Evolutionary conservation across 2,888 invertebrate species (phyloP).

Genomic region (Leptinotarsa haldemani): DNA sequence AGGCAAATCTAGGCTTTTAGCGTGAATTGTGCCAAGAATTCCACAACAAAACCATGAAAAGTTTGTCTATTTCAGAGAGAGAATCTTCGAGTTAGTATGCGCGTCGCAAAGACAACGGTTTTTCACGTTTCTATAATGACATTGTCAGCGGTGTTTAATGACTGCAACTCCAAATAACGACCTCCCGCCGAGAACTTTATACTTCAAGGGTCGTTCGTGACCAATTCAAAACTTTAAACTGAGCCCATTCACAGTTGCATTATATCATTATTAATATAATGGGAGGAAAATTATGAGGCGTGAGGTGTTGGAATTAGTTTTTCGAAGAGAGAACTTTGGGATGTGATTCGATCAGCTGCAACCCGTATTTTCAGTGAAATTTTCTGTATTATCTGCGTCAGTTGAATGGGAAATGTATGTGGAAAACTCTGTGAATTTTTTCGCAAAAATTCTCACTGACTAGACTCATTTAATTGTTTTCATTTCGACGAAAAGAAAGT

Average conservation of each 20-base stretch:
- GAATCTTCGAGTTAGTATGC: constrained; percentile 28
- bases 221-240: constrained; percentile 24
- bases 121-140: constrained; percentile 48
- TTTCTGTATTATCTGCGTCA: too few species aligned
- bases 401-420: too few species aligned
- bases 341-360: background rate
- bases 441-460: too few species aligned
- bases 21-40: too few species aligned
- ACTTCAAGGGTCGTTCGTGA: constrained; percentile 20
- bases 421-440: too few species aligned
- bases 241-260: constrained; percentile 24
- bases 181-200: constrained; percentile 23
- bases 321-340: background rate
- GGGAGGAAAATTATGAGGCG: constrained; percentile 16
- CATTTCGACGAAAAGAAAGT: too few species aligned
- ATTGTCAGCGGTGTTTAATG: constrained; percentile 50
- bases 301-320: background rate
- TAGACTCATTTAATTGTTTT: too few species aligned
- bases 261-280: constrained; percentile 29
- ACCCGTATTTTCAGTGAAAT: too few species aligned
- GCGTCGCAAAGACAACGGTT: constrained; percentile 21
- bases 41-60: background rate
- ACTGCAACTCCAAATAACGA: constrained; percentile 34
- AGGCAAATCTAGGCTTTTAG: too few species aligned
- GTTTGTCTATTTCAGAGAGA: background rate